Conservation (phyloP, 1,140 invertebrate species). For the Agrypnia vestita region DNA sequence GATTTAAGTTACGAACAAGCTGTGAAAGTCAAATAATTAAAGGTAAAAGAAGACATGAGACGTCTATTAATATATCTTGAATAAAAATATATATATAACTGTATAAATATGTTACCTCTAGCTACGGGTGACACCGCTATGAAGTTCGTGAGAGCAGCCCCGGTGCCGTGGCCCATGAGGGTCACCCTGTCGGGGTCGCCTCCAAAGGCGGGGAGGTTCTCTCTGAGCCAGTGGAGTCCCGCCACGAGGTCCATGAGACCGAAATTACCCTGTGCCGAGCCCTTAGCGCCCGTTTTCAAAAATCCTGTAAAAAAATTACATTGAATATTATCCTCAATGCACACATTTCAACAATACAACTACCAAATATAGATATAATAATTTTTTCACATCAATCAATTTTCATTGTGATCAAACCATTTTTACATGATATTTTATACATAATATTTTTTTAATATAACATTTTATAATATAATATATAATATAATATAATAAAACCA, state of each 20-base stretch:
- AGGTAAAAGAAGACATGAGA: no score
- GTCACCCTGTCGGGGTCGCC: slow-evolving; percentile 92
- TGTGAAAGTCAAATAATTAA: no score
- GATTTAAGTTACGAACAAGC: no score
- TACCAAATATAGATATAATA: no score
- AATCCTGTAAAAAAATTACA: slow-evolving; percentile 78
- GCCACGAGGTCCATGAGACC: slow-evolving; percentile 95
- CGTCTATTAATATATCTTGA: no score
- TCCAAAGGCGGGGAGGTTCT: slow-evolving; percentile 92
- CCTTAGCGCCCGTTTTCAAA: slow-evolving; percentile 89
- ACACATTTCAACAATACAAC: no score
- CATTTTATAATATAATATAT: no score
- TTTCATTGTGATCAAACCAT: no score
- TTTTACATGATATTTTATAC: no score
- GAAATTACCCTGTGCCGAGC: slow-evolving; percentile 93
- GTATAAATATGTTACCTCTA: slow-evolving; percentile 79
- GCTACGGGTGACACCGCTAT: slow-evolving; percentile 94
- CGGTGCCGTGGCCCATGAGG: slow-evolving; percentile 93
- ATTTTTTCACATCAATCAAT: no score
- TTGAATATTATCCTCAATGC: background rate
- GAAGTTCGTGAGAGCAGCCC: slow-evolving; percentile 94
- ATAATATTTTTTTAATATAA: no score
- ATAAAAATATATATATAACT: background rate
- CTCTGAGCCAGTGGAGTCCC: slow-evolving; percentile 92
- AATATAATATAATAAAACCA: no score